phyloP scores from a whole-genome alignment of 2,888 invertebrate species.

The Fragum fragum region DNA sequence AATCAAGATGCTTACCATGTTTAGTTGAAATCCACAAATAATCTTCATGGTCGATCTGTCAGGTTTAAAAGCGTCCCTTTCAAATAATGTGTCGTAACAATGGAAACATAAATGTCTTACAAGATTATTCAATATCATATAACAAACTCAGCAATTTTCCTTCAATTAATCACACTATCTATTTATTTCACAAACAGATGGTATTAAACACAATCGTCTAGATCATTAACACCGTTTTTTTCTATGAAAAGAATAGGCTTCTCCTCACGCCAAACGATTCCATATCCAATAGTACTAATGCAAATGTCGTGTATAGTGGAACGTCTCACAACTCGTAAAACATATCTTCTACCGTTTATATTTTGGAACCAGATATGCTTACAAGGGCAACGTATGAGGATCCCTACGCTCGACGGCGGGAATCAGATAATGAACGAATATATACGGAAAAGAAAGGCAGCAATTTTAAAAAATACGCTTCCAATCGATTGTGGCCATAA shows the following conservation, averaged over 20 bases:
- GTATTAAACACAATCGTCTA: conserved; percentile 2
- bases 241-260: background rate
- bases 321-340: background rate
- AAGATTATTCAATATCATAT: background rate
- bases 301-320: background rate
- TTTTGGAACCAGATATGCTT: too few species aligned
- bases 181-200: background rate
- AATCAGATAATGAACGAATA: too few species aligned
- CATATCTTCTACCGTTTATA: background rate
- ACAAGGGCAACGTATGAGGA: too few species aligned
- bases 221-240: background rate
- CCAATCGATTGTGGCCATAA: too few species aligned
- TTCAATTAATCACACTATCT: background rate
- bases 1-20: conserved; percentile 1
- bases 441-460: too few species aligned
- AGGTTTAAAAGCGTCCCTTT: background rate
- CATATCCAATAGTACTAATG: conserved; percentile 3
- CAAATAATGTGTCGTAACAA: background rate
- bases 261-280: background rate
- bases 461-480: too few species aligned
- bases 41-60: background rate
- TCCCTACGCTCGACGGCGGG: too few species aligned
- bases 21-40: background rate
- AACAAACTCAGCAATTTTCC: background rate
- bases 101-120: background rate